Evolutionary conservation across 2,797 vertebrate genomes (phyloP).

Genomic region (Myripristis jacobus): DNA sequence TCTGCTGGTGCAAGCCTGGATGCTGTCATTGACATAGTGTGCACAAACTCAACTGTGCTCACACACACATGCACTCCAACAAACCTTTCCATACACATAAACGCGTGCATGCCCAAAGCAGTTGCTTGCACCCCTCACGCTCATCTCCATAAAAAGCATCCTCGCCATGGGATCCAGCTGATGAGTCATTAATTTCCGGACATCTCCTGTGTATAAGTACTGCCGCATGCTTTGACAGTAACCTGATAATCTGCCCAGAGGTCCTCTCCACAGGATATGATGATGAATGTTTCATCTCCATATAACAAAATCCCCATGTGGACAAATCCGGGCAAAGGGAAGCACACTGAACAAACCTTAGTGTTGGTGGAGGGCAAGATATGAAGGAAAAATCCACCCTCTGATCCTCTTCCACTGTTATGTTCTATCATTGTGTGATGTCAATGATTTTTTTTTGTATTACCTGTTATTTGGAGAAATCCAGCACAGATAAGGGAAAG

Average conservation of each 20-base stretch:
- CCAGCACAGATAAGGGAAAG: too few relatives aligned
- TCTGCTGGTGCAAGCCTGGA: slow-evolving; percentile 18
- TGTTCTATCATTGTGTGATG: too few relatives aligned
- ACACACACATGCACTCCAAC: too few relatives aligned
- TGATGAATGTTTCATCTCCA: slow-evolving; percentile 25
- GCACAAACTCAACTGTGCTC: background rate
- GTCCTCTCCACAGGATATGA: slow-evolving; percentile 41
- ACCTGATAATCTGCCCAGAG: slow-evolving; percentile 68
- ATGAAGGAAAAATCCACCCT: too few relatives aligned
- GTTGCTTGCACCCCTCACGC: background rate
- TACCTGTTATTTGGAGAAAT: too few relatives aligned
- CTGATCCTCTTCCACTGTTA: too few relatives aligned
- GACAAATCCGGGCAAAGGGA: background rate
- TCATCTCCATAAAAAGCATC: slow-evolving; percentile 41
- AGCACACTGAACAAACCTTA: background rate
- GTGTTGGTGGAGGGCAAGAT: too few relatives aligned
- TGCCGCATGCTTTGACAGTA: slow-evolving; percentile 56
- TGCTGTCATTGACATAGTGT: background rate
- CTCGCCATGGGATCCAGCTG: slow-evolving; percentile 26
- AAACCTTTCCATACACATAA: too few relatives aligned
- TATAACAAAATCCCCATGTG: slow-evolving; percentile 24
- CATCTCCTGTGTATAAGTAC: slow-evolving; percentile 66
- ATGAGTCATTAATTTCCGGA: slow-evolving; percentile 61
- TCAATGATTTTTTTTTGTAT: too few relatives aligned
- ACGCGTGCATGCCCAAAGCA: background rate